A percentile compares a stretch with the other conserved stretches of the same genome.
phyloP scores from a whole-genome alignment of 1,140 invertebrate genomes.

The Philopotamus ludificatus region DNA sequence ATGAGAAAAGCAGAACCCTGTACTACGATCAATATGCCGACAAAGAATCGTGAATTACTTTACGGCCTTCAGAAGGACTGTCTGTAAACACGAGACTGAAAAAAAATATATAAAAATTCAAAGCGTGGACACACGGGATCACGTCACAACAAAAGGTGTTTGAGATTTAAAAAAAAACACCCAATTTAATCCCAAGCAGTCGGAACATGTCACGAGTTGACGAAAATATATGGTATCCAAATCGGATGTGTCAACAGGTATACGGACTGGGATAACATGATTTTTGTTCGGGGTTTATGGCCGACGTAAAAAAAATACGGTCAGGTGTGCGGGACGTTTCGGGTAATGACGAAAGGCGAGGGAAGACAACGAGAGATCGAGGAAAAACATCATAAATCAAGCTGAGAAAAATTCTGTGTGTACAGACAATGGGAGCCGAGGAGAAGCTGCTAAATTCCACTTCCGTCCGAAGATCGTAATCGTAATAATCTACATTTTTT shows the following conservation, averaged over 20 bases:
- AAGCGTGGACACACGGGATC: background rate
- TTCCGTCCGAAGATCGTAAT: too few species aligned
- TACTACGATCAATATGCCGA: too few species aligned
- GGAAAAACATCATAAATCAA: too few species aligned
- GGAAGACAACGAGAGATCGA: too few species aligned
- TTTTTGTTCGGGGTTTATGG: slow-evolving; percentile 7
- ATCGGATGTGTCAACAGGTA: slow-evolving; percentile 24
- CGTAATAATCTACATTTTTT: too few species aligned
- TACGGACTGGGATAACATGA: background rate
- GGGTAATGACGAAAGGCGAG: too few species aligned
- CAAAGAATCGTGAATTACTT: slow-evolving; percentile 6
- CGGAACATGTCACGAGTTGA: slow-evolving; percentile 15
- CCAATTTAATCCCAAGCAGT: slow-evolving; percentile 10
- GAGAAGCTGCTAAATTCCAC: too few species aligned
- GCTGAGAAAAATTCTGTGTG: too few species aligned
- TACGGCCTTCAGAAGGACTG: slow-evolving; percentile 17
- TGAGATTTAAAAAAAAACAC: background rate
- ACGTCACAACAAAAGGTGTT: background rate
- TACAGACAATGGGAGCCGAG: too few species aligned
- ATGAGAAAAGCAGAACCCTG: too few species aligned
- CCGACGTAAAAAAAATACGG: background rate
- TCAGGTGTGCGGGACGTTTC: background rate
- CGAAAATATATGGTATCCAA: slow-evolving; percentile 21
- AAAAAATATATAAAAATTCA: background rate
- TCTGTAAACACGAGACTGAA: background rate